phyloP scores from a whole-genome alignment of 2,797 vertebrate genomes.

The Sebastiscus albofasciatus region DNA sequence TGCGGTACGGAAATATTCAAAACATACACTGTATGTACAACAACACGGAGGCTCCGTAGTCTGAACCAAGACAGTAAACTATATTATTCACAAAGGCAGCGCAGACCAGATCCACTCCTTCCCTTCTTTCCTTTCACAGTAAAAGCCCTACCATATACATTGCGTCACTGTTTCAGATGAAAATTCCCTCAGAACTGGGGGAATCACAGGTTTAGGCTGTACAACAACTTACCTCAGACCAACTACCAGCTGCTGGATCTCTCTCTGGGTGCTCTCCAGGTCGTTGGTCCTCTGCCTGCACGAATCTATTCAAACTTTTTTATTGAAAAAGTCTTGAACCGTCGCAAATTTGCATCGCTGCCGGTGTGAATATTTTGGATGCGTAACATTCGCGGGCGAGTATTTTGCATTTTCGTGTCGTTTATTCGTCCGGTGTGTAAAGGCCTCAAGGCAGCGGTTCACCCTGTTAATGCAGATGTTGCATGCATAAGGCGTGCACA shows the following conservation, averaged over 20 bases:
- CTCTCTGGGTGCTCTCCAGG: too few relatives aligned
- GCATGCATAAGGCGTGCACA: slow-evolving; percentile 69
- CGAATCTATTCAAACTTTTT: too few relatives aligned
- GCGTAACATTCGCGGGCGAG: not conserved
- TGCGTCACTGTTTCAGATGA: not conserved
- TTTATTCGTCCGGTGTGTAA: not conserved
- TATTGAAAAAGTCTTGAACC: too few relatives aligned
- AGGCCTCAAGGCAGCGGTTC: slow-evolving; percentile 12
- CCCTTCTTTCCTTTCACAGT: not conserved
- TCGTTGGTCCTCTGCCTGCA: not conserved
- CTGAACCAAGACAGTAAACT: not conserved
- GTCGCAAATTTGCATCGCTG: too few relatives aligned
- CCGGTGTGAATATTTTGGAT: too few relatives aligned
- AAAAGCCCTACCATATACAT: not conserved
- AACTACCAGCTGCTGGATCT: too few relatives aligned
- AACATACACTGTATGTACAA: too few relatives aligned
- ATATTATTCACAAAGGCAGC: too few relatives aligned
- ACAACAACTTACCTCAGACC: not conserved
- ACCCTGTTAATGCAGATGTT: slow-evolving; percentile 47
- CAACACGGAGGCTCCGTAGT: not conserved
- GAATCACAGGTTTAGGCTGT: not conserved
- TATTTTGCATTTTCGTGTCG: not conserved
- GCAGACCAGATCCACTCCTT: not conserved
- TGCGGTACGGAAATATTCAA: not conserved
- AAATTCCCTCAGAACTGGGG: not conserved